Evolutionary conservation across 2,888 invertebrate species (phyloP).

Genomic region (Salticus scenicus): DNA sequence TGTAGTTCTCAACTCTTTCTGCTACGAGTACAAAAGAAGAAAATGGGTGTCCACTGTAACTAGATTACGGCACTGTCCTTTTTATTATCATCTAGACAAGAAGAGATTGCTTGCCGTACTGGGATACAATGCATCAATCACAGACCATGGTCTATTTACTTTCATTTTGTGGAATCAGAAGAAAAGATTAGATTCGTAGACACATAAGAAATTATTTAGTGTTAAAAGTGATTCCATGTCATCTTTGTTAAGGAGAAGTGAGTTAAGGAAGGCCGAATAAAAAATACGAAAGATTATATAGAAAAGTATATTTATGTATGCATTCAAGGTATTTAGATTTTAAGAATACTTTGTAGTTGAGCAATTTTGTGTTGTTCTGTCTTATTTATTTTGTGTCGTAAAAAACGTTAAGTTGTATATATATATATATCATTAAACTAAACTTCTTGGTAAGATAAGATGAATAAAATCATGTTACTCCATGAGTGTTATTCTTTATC

Average conservation of each 20-base stretch:
- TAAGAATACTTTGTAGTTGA: no score
- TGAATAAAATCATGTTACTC: no score
- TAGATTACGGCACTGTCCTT: constrained; percentile 48
- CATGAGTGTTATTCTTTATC: no score
- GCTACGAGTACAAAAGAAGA: constrained; percentile 40
- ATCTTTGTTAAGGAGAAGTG: constrained; percentile 15
- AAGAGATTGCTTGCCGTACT: constrained; percentile 38
- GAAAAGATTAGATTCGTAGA: constrained; percentile 37
- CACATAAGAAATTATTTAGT: constrained; percentile 61
- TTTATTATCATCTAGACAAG: constrained; percentile 14
- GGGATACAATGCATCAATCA: constrained; percentile 52
- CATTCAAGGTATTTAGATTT: no score
- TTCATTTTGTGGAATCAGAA: constrained; percentile 48
- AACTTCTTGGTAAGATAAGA: no score
- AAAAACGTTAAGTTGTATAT: no score
- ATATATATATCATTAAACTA: no score
- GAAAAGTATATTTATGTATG: no score
- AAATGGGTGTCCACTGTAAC: constrained; percentile 38
- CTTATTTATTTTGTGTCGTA: no score
- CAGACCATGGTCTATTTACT: constrained; percentile 23
- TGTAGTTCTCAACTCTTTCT: constrained; percentile 27
- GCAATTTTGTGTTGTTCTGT: no score
- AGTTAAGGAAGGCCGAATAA: no score
- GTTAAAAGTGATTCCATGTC: constrained; percentile 45
- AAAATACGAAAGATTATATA: no score